Percentiles rank a stretch among this genome's conserved stretches.
Conservation (phyloP, 2,888 invertebrate species). For the Cheiracanthium punctorium region DNA sequence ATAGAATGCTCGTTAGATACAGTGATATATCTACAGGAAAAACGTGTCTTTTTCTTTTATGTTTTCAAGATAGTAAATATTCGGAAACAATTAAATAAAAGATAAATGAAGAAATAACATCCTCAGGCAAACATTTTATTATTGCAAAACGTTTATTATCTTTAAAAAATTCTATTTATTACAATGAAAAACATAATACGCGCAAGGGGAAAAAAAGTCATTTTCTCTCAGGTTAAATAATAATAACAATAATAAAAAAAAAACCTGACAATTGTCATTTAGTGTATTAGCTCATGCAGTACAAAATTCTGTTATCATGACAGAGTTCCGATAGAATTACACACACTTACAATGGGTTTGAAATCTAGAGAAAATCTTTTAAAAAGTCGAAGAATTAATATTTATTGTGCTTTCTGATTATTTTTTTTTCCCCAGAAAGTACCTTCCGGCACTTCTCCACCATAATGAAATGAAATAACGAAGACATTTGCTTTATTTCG, state of each 20-base stretch:
- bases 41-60: no score
- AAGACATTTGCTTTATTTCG: neutral
- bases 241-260: neutral
- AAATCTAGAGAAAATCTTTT: neutral
- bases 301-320: neutral
- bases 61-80: neutral
- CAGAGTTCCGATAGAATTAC: neutral
- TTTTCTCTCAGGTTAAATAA: neutral
- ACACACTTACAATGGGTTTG: neutral
- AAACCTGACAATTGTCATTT: neutral
- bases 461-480: conserved; percentile 6
- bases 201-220: neutral
- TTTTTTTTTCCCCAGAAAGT: no score
- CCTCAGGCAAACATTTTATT: neutral
- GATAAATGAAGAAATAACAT: neutral
- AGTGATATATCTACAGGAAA: no score
- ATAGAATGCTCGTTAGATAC: no score
- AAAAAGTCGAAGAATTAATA: conserved; percentile 18
- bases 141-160: no score
- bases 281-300: neutral
- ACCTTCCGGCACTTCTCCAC: conserved; percentile 22
- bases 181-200: neutral
- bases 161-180: no score
- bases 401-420: conserved; percentile 28
- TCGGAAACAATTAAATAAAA: neutral